A percentile compares a stretch with the other conserved stretches of the same genome.
phyloP scores from a whole-genome alignment of 2,888 invertebrate genomes.

The Euphydryas editha region DNA sequence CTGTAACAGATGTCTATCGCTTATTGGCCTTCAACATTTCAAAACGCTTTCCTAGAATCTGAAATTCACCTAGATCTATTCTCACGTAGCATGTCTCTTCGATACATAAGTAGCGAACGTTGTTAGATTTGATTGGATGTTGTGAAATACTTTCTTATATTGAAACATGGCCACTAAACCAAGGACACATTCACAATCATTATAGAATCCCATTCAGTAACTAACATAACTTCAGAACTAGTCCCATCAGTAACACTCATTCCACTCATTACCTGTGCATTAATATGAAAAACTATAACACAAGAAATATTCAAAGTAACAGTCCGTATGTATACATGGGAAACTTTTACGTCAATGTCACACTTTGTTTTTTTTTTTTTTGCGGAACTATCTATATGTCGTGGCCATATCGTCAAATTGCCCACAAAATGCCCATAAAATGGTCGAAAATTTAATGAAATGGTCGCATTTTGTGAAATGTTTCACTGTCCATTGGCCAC shows the following conservation, averaged over 20 bases:
- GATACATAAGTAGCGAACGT: slow-evolving; percentile 59
- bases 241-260: slow-evolving; percentile 65
- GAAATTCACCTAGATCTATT: slow-evolving; percentile 41
- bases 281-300: slow-evolving; percentile 52
- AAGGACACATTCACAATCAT: slow-evolving; percentile 58
- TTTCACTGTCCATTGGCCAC: too few relatives aligned
- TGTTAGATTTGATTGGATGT: slow-evolving; percentile 65
- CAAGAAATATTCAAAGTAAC: slow-evolving; percentile 40
- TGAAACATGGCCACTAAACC: slow-evolving; percentile 55
- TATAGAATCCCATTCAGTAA: slow-evolving; percentile 50
- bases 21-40: slow-evolving; percentile 64
- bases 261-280: slow-evolving; percentile 58
- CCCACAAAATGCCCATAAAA: too few relatives aligned
- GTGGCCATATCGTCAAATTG: too few relatives aligned
- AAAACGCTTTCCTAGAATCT: slow-evolving; percentile 58
- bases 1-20: slow-evolving; percentile 49
- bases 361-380: neutral
- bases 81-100: slow-evolving; percentile 63
- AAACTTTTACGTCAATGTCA: slow-evolving; percentile 22
- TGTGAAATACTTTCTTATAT: slow-evolving; percentile 56
- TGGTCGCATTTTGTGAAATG: too few relatives aligned
- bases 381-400: neutral
- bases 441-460: too few relatives aligned
- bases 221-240: slow-evolving; percentile 63
- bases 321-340: slow-evolving; percentile 28